Evolutionary conservation across 1,140 invertebrate species (phyloP), one percentile per base, ranked within the genome.

Genomic region (Leptinotarsa defecta): DNA sequence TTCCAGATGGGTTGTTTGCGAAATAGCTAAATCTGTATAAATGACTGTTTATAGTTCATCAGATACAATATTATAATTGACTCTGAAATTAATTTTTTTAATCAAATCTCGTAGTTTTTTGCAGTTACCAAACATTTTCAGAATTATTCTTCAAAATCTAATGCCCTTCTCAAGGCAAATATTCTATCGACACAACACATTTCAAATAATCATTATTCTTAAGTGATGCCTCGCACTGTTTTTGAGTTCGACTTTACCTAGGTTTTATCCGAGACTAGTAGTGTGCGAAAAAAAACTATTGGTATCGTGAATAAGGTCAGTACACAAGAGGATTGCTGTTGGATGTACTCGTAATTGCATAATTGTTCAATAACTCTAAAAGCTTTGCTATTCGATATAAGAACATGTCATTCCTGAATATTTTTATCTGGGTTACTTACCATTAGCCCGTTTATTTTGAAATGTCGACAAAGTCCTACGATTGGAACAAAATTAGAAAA

Each of bases 221-320:
- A 61, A 57, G n/a, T 57, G 57, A 71, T 48, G 80, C 80, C 77
- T 80, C 79, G 78, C 80, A 81, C 80, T 76, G 57, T 80, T 75
- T 76, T 76, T 77, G 64, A 79, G 77, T 81, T 82, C 74, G 82
- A 82, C 81, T 83, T 80, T 82, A 82, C 81, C 81, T 83, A 83
- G 81, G 80, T 83, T 72, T 76, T 67, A 73, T 73, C 57, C 52
- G 72, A 74, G 68, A 74, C 64, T 73, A 71, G 63, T 76, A 52
- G 71, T 76, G n/a, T 72, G 43, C 65, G 22, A 68, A 71, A 71
- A 43, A 68, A 71, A 63, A 34, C 70, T 71, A 65, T 65, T 73
- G 34, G 71, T 73, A 17, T 48, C 43, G 61, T 73, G 22, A 49
- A 70, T 70, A 24, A 49, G 48, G 52, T 49, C 68, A 43, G n/a